Base-by-base conservation (phyloP, 2,113 vertebrate genomes). In the Sinocyclocheilus grahami region DNA sequence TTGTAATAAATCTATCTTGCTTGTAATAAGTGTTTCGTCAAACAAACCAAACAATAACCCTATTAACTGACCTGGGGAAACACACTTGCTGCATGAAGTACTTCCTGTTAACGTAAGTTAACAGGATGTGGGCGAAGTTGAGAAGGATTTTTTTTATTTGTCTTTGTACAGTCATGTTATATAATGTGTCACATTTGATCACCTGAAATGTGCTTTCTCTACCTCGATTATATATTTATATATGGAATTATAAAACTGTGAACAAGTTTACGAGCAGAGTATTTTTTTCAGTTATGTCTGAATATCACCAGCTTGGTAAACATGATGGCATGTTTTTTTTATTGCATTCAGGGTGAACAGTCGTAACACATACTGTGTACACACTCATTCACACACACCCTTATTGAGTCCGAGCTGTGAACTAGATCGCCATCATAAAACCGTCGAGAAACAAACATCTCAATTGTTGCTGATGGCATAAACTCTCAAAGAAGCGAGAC, bases 181-280 rank as follows among this genome's bases (percentile, higher is more conserved):
- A 39, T 69, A 33, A 53, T 20, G 9, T 86, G 86, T 90, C 85
- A 91, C 75, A 90, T 79, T 81, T 87, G 78, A 88, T 88, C 88
- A 86, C 85, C 89, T 4, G 42, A 92, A 85, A 89, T 87, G 88
- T 90, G 87, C 90, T 94, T 93, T 87, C 39, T 94, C 94, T 95
- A 94, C 93, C 93, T 95, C 92, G 65, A 88, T 20, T 2, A 58
- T 89, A 92, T 93, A 90, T 82, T 82, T 82, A 6, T 86, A 62
- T 81, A 51, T 82, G 8, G 14, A 85, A 78, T 53, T 69, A 53
- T 33, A 62, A 27, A 84, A 76, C 13, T 10, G 16, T 83, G 3
- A 30, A 83, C 0, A 30, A 48, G 51, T 42, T 62, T 62, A 5
- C 20, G 30, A 16, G 22, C 30, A 2, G 20, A 30, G 11, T 11